Conservation (phyloP, 2,797 vertebrate genomes). For the Onychomys leucogaster region DNA sequence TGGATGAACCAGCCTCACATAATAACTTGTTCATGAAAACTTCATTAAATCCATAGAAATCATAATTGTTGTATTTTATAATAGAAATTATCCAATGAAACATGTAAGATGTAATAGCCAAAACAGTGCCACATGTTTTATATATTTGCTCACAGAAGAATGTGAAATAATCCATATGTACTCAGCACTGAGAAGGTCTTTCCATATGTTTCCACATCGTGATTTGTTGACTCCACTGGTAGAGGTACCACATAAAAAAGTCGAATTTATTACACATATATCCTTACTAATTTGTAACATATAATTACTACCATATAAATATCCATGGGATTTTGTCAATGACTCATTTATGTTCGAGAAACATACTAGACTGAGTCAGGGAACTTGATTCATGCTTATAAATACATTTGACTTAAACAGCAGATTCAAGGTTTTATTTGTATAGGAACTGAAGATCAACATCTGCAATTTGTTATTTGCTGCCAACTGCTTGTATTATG, state of each 20-base stretch:
- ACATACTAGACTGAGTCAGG: not conserved
- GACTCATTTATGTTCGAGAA: not conserved
- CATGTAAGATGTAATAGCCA: not conserved
- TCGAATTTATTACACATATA: not conserved
- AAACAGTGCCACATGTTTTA: not conserved
- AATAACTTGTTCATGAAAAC: not conserved
- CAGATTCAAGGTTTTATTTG: not conserved
- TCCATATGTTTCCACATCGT: not conserved
- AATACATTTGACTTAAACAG: not conserved
- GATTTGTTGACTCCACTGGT: not conserved
- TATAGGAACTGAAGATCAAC: not conserved
- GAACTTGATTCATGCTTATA: not conserved
- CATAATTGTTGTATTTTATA: not conserved
- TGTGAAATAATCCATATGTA: not conserved
- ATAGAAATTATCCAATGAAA: not conserved
- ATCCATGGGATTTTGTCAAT: not conserved
- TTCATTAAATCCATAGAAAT: not conserved
- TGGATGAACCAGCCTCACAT: not conserved
- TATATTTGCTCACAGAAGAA: not conserved
- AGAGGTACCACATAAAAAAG: not conserved
- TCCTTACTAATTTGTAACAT: not conserved
- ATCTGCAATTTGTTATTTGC: not conserved
- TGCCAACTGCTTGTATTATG: not conserved
- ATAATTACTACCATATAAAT: not conserved
- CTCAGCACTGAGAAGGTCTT: not conserved